phyloP scores from a whole-genome alignment of 2,113 vertebrate species.

The Seriola rivoliana region DNA sequence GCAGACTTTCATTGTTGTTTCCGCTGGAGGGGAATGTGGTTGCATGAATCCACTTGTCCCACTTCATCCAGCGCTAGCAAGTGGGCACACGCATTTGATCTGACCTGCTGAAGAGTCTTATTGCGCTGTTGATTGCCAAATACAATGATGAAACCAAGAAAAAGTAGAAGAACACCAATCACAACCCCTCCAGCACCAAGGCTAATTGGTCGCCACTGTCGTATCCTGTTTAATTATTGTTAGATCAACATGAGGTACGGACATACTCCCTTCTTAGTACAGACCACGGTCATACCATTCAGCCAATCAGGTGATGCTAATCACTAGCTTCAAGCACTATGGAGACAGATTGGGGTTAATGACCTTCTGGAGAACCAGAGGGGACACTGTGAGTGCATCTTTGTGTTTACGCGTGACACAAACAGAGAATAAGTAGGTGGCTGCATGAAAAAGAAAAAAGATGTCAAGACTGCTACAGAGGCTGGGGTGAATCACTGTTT shows the following conservation, averaged over 20 bases:
- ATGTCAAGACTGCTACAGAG: background rate
- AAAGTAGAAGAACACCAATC: background rate
- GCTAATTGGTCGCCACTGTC: background rate
- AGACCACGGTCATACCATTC: conserved; percentile 29
- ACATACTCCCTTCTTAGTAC: conserved; percentile 20
- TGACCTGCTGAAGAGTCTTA: background rate
- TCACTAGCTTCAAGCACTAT: conserved; percentile 48
- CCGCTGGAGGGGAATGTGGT: conserved; percentile 45
- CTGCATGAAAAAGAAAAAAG: too few relatives aligned
- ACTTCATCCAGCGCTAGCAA: conserved; percentile 25
- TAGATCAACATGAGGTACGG: conserved; percentile 28
- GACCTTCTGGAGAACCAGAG: conserved; percentile 66
- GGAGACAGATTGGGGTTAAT: conserved; percentile 78
- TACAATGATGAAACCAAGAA: background rate
- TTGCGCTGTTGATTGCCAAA: background rate
- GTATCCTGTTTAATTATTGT: conserved; percentile 14
- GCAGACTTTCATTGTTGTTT: conserved; percentile 35
- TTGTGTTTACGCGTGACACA: conserved; percentile 25
- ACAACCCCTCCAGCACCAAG: background rate
- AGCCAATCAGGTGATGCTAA: conserved; percentile 68
- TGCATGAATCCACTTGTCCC: conserved; percentile 50
- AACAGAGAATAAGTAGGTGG: conserved; percentile 8
- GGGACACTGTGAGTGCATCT: conserved; percentile 30
- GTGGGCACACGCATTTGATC: conserved; percentile 7
- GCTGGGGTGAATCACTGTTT: conserved; percentile 47